Base-by-base conservation (phyloP, 2,888 invertebrate genomes). In the Dastarcus helophoroides region DNA sequence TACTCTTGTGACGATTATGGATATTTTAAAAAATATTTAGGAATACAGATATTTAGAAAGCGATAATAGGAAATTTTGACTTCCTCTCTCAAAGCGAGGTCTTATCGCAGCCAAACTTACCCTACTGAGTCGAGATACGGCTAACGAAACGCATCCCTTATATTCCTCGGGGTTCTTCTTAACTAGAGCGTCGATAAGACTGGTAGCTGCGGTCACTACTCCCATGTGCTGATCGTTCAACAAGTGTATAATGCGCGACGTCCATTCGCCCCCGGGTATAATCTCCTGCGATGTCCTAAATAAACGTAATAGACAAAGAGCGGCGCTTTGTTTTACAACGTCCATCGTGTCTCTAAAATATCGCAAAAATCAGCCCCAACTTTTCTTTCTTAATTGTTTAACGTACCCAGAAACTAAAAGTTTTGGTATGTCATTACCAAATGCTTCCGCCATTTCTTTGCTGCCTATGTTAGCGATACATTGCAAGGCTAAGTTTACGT, bases 381-480 rank as follows among this genome's bases (percentile, higher is more conserved):
- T 7, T 4, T 6, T 2, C 12, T 14, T 17, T 12, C 5, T 10
- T 13, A 13, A 27, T 2, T 15, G 12, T 29, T 28, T n/a, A n/a
- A 55, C 66, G 58, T 65, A 83, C 83, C 93, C 97, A 37, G 97
- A 97, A 19, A 99, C 95, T 40, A 99, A 76, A 31, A 99, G 71
- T 63, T 94, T 95, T 38, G 98, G 98, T 59, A 99, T 94, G 63
- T 98, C 98, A 48, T 83, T 85, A 31, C 91, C 89, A 65, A 98
- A 95, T 25, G 94, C 94, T 62, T 98, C 97, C n/a, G 95, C 97
- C 98, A 99, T 99, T 60, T 99, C 98, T 54, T 89, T 83, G 60
- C 93, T 94, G 34, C 98, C 98, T 62, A 99, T 97, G 63, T 99
- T 99, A 31, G 98, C 97, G 56, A 99, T 97, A 64, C 98, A 99